Conservation (phyloP, 2,888 invertebrate species). For the Azorinus chamasolen region DNA sequence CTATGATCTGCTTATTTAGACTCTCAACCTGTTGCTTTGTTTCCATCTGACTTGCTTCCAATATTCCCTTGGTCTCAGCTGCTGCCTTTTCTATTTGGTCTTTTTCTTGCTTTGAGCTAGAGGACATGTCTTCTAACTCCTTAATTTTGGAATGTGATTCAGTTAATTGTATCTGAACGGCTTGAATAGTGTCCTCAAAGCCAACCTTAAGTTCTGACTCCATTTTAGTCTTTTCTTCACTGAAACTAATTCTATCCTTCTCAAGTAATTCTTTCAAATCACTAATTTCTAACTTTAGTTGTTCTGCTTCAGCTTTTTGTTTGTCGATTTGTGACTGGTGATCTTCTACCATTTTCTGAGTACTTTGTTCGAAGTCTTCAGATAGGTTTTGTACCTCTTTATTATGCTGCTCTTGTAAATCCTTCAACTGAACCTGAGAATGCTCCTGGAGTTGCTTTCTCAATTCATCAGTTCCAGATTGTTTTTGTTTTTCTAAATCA, state of each 20-base stretch:
- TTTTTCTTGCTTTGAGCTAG: constrained; percentile 28
- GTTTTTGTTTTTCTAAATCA: constrained; percentile 76
- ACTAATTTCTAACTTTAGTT: constrained; percentile 31
- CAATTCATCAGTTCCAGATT: constrained; percentile 74
- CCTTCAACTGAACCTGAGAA: constrained; percentile 69
- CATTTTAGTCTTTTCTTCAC: background rate
- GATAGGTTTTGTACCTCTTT: constrained; percentile 54
- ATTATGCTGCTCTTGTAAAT: constrained; percentile 67
- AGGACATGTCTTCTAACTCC: constrained; percentile 28
- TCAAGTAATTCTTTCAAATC: constrained; percentile 32
- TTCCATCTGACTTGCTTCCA: constrained; percentile 7
- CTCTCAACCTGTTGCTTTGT: constrained; percentile 28
- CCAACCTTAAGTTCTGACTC: background rate
- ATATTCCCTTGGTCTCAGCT: constrained; percentile 7
- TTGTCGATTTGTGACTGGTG: constrained; percentile 18
- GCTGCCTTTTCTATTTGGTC: constrained; percentile 33
- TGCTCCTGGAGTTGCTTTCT: constrained; percentile 67
- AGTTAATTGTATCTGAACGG: constrained; percentile 16
- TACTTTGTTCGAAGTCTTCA: constrained; percentile 70
- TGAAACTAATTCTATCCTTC: constrained; percentile 10
- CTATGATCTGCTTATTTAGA: constrained; percentile 56
- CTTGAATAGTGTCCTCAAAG: too few species aligned
- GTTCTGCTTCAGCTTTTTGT: constrained; percentile 5
- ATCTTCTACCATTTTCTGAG: constrained; percentile 39
- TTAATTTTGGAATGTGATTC: constrained; percentile 29